Conservation (phyloP, 2,113 vertebrate species). For the Elachura formosa region DNA sequence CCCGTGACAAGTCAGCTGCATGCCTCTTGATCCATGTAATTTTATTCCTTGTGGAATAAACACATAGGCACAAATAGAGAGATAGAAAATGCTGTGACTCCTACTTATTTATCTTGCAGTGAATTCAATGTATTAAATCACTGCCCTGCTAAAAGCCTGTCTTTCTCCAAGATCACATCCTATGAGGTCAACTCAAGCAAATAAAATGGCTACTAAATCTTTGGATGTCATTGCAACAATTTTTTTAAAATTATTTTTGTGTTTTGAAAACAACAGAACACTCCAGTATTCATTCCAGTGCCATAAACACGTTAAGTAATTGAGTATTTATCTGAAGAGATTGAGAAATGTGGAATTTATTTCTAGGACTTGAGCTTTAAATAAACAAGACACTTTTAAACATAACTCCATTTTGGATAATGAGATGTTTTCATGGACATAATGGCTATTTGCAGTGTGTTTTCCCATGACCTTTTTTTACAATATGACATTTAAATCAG, state of each 20-base stretch:
- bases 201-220: conserved; percentile 35
- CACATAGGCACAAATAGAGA: background rate
- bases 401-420: conserved; percentile 4
- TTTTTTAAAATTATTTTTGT: background rate
- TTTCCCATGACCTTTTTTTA: background rate
- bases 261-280: background rate
- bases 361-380: conserved; percentile 34
- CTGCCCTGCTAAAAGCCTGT: background rate
- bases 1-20: background rate
- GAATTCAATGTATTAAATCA: conserved; percentile 3
- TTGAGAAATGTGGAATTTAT: conserved; percentile 2
- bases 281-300: background rate
- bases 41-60: background rate
- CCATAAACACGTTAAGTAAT: background rate
- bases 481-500: background rate
- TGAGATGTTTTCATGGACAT: conserved; percentile 11
- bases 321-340: conserved; percentile 9
- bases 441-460: conserved; percentile 12
- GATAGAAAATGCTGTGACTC: background rate
- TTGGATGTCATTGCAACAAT: conserved; percentile 1
- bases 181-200: conserved; percentile 11
- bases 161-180: background rate
- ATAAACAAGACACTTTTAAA: conserved; percentile 31
- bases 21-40: background rate
- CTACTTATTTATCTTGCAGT: conserved; percentile 3